A percentile compares a stretch with the other conserved stretches of the same genome.
These are phyloP conservation scores for Manis javanica DNA, from an alignment of 2,797 vertebrate species.

Conservation along the genomic window DNA sequence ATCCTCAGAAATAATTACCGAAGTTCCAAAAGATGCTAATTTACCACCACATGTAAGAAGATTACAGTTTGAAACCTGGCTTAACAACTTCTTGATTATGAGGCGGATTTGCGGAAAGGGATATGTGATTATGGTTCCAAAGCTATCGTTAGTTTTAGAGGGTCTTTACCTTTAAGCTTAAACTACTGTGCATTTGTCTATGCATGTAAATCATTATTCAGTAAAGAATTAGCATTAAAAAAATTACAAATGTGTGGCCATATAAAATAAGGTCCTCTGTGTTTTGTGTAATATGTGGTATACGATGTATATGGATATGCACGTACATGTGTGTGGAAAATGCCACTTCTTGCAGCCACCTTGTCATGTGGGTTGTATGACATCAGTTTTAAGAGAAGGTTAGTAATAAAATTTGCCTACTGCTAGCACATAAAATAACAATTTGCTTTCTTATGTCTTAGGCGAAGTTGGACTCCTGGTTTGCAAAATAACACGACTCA, in stretches of 20 bases:
- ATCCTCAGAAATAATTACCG: constrained; percentile 24
- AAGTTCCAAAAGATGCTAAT: constrained; percentile 12
- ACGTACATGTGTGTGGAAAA: not conserved
- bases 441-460: constrained; percentile 74
- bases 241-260: not conserved
- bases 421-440: constrained; percentile 18
- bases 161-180: constrained; percentile 29
- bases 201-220: not conserved
- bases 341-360: not conserved
- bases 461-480: constrained; percentile 92
- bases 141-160: not conserved
- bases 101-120: not conserved
- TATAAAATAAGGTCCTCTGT: not conserved
- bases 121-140: not conserved
- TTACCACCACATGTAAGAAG: not conserved
- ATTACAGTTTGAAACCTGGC: not conserved
- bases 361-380: not conserved
- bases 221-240: constrained; percentile 24
- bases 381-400: constrained; percentile 24
- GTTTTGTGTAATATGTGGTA: not conserved
- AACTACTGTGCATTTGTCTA: not conserved
- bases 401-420: not conserved
- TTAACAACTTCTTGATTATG: constrained; percentile 36
- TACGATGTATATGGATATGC: no score
- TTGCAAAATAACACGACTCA: constrained; percentile 86